Percentiles rank a stretch among this genome's conserved stretches.
These are phyloP conservation scores for Resseliella maxima DNA, from an alignment of 2,888 invertebrate species.

Conservation along the genomic window DNA sequence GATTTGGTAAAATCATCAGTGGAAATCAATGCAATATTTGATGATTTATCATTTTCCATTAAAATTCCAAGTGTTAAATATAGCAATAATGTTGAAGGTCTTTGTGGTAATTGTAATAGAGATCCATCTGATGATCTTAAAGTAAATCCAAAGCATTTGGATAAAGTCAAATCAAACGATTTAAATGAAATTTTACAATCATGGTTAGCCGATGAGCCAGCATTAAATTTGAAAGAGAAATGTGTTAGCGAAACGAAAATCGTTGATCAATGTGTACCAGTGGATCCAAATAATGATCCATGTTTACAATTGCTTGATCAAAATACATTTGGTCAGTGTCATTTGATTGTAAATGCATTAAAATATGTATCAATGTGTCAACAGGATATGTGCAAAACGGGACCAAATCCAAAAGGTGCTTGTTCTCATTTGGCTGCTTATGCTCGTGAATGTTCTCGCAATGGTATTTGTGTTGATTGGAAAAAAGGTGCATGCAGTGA, in stretches of 20 bases:
- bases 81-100: conserved; percentile 78
- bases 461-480: conserved; percentile 82
- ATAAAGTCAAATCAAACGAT: conserved; percentile 58
- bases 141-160: conserved; percentile 67
- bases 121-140: conserved; percentile 71
- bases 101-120: conserved; percentile 82
- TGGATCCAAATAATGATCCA: conserved; percentile 74
- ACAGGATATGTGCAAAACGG: conserved; percentile 73
- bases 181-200: conserved; percentile 69
- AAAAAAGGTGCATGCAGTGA: conserved; percentile 64
- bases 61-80: conserved; percentile 81
- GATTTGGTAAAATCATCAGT: conserved; percentile 77
- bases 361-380: conserved; percentile 78
- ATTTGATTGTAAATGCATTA: conserved; percentile 77
- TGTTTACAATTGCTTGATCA: conserved; percentile 74
- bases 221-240: conserved; percentile 68
- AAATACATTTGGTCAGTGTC: conserved; percentile 75
- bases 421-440: conserved; percentile 79
- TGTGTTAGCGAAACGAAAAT: conserved; percentile 69
- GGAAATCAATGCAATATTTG: conserved; percentile 70
- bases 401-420: conserved; percentile 70
- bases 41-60: conserved; percentile 70
- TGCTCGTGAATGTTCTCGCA: conserved; percentile 76
- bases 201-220: conserved; percentile 70
- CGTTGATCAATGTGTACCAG: conserved; percentile 68